These are phyloP conservation scores for Sebastes nivosus DNA, from an alignment of 2,797 vertebrate genomes.

Conservation along the genomic window DNA sequence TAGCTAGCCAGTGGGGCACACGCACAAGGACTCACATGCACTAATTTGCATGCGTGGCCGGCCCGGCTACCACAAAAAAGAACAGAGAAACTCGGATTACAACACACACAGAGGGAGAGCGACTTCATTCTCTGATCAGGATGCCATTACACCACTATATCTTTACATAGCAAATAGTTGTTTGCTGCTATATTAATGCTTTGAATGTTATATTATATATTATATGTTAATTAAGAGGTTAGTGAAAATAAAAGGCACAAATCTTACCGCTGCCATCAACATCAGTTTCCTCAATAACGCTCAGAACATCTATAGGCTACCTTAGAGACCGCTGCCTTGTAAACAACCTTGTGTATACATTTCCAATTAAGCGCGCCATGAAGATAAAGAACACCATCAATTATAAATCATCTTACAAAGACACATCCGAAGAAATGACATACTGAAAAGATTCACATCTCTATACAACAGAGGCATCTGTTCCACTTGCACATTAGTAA, in stretches of 20 bases:
- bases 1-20: too few relatives aligned
- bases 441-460: not conserved
- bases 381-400: conserved; percentile 4
- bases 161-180: not conserved
- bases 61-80: not conserved
- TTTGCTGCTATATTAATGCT: not conserved
- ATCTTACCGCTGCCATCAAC: not conserved
- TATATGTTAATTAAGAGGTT: not conserved
- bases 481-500: not conserved
- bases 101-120: not conserved
- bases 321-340: not conserved
- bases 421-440: not conserved
- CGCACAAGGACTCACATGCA: not conserved
- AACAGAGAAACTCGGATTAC: not conserved
- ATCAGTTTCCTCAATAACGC: not conserved
- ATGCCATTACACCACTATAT: not conserved
- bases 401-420: not conserved
- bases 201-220: not conserved
- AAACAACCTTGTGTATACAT: conserved; percentile 18
- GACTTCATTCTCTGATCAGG: not conserved
- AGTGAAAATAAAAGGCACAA: not conserved
- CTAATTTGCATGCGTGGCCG: fast-evolving
- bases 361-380: conserved; percentile 10
- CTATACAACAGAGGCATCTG: not conserved
- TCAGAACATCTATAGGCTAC: not conserved